Evolutionary conservation across 2,797 vertebrate genomes (phyloP), one percentile per base, ranked within the genome.

Genomic region (Simalia tracyae): DNA sequence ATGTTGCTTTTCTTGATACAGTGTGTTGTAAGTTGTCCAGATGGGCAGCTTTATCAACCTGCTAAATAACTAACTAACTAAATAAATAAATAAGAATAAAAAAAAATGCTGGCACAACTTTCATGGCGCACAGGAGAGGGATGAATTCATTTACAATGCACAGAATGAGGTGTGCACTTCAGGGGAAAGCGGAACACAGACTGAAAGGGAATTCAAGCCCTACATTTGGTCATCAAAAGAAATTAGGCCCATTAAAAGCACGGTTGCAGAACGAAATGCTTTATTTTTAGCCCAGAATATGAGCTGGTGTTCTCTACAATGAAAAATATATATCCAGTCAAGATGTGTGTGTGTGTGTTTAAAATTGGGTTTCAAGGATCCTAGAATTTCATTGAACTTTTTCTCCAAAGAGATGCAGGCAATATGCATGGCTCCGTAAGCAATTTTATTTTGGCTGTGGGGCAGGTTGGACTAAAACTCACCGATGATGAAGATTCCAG

Each of bases 171-270:
- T 4, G 2, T 28, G 12, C 56, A 68, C 89, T 87, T 60, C n/a
- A 87, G 84, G 92, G 85, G 59, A 56, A 26, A 92, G 10, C 17
- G 5, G 64, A 11, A 11, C 85, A 22, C 36, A 68, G 92, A 87
- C n/a, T 3, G 5, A 60, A 50, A 66, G 9, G 28, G 63, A 90
- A 87, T 50, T 59, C 11, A 19, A 92, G 66, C 24, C 66, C 89
- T 87, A 57, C 89, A 92, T 84, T 81, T 42, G 85, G 89, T 86
- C 59, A 90, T 92, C 92, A 92, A 60, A 90, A 92, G 92, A 90
- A 81, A 90, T 57, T 90, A 92, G 46, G 66, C 66, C 87, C 89
- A 92, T 64, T 63, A 63, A 81, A 56, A 76, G 68, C 85, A 4
- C 22, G 22, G 12, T 63, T 92, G 85, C 84, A 42, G 63, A 87